A percentile compares a stretch with the other conserved stretches of the same genome.
These are phyloP conservation scores for Rissa tridactyla DNA, from an alignment of 2,113 vertebrate genomes.

Conservation along the genomic window DNA sequence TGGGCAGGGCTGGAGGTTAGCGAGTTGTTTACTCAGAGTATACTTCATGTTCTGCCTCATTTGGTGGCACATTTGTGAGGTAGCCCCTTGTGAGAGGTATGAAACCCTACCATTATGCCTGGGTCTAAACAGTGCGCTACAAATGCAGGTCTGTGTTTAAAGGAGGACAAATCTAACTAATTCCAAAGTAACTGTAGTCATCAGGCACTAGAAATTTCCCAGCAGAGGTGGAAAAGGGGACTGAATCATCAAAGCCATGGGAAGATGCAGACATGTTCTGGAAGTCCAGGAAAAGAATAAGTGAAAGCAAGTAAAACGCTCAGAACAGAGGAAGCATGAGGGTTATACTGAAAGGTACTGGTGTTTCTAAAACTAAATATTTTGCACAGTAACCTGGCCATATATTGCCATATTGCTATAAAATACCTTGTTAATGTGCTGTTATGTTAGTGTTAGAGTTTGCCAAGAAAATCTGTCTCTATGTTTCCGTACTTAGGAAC, in stretches of 20 bases:
- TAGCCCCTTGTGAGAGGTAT: neutral
- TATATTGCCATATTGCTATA: neutral
- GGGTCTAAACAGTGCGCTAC: neutral
- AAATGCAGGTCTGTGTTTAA: neutral
- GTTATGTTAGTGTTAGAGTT: slow-evolving; percentile 41
- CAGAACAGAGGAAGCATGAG: neutral
- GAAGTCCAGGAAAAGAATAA: neutral
- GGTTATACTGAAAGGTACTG: neutral
- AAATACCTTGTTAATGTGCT: slow-evolving; percentile 48
- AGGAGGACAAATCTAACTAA: neutral
- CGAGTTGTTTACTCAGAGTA: neutral
- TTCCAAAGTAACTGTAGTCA: neutral
- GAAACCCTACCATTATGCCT: neutral
- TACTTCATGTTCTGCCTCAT: neutral
- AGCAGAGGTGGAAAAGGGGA: neutral
- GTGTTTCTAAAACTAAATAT: neutral
- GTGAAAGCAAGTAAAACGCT: neutral
- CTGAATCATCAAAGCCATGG: neutral
- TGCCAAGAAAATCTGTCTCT: slow-evolving; percentile 39
- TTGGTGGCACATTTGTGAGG: neutral
- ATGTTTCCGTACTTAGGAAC: slow-evolving; percentile 16
- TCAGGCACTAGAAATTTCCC: neutral
- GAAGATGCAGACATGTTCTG: neutral
- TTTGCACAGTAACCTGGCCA: neutral
- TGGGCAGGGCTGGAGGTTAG: neutral